Evolutionary conservation across 2,797 vertebrate genomes (phyloP).

Genomic region (Moxostoma hubbsi): DNA sequence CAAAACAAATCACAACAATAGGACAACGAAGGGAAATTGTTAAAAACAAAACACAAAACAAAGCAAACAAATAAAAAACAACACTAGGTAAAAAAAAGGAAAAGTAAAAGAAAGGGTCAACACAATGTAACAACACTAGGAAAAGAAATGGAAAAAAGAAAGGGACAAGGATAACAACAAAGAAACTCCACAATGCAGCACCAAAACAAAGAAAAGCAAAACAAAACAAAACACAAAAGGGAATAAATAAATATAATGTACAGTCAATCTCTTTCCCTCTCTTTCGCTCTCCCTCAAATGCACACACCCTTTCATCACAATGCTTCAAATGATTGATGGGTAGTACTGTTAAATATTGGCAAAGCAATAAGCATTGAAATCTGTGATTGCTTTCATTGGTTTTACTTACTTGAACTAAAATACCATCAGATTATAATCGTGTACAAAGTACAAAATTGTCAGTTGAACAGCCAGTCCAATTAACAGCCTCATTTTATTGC

Average conservation of each 20-base stretch:
- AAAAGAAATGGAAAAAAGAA: too few relatives aligned
- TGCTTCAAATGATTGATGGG: background rate
- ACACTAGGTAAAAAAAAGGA: too few relatives aligned
- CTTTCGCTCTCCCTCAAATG: background rate
- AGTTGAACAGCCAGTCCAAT: constrained; percentile 34
- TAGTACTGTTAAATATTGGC: constrained; percentile 21
- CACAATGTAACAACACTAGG: too few relatives aligned
- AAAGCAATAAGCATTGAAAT: constrained; percentile 23
- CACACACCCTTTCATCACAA: background rate
- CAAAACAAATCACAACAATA: too few relatives aligned
- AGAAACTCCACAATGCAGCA: too few relatives aligned
- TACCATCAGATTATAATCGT: constrained; percentile 26
- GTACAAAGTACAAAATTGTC: constrained; percentile 24
- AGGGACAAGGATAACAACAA: too few relatives aligned
- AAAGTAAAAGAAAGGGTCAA: too few relatives aligned
- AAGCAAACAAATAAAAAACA: too few relatives aligned
- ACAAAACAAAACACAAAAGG: background rate
- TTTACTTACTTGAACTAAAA: constrained; percentile 31
- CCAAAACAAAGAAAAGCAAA: background rate
- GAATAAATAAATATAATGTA: background rate
- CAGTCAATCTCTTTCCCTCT: too few relatives aligned
- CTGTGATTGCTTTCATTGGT: constrained; percentile 23
- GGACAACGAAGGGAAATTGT: too few relatives aligned
- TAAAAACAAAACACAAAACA: too few relatives aligned
- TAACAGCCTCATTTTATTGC: constrained; percentile 35